Evolutionary conservation across 2,797 vertebrate species (phyloP).

Genomic region (Esox masquinongy): DNA sequence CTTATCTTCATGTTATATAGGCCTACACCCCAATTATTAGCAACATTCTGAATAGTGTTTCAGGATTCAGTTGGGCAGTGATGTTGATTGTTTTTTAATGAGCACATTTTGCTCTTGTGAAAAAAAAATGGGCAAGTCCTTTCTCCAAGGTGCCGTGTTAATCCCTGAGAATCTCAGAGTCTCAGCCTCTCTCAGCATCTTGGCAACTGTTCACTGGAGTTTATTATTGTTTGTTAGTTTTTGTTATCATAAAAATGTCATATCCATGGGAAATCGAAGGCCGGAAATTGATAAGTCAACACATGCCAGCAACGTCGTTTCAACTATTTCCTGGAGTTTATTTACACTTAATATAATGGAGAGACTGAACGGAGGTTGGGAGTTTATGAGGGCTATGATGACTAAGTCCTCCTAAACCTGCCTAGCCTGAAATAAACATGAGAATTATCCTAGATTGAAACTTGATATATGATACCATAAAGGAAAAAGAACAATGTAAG

Average conservation of each 20-base stretch:
- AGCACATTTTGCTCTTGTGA: neutral
- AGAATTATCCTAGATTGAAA: neutral
- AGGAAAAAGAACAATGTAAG: neutral
- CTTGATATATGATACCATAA: neutral
- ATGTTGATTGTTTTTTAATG: neutral
- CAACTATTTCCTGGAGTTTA: constrained; percentile 51
- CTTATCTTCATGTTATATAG: neutral
- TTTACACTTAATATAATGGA: constrained; percentile 40
- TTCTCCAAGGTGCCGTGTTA: neutral
- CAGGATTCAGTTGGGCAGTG: neutral
- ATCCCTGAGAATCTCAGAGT: neutral
- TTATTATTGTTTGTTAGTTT: constrained; percentile 47
- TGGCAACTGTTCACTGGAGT: neutral
- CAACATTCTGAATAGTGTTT: neutral
- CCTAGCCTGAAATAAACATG: neutral
- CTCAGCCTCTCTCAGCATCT: neutral
- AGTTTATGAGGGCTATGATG: constrained; percentile 22
- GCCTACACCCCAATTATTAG: neutral
- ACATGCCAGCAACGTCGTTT: constrained; percentile 36
- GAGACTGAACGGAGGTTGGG: constrained; percentile 32
- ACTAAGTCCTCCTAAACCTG: neutral
- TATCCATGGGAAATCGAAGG: constrained; percentile 47
- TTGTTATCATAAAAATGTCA: constrained; percentile 44
- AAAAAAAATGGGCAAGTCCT: neutral
- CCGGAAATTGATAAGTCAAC: constrained; percentile 45